These are phyloP conservation scores for Phania funesta DNA, from an alignment of 2,888 invertebrate species.

Conservation along the genomic window DNA sequence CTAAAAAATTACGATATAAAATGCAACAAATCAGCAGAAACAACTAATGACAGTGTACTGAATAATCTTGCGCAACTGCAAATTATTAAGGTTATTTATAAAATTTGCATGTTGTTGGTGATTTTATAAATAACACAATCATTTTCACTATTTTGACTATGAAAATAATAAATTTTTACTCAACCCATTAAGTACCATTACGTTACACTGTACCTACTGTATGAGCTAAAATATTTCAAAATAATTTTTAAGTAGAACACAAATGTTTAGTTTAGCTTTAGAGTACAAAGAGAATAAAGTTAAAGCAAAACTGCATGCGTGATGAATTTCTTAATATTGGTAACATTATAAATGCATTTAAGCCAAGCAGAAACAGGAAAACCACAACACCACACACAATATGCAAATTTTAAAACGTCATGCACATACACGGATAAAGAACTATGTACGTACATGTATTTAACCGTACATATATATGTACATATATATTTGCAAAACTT, in stretches of 20 bases:
- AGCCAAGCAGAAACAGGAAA: neutral
- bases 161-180: neutral
- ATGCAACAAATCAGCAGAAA: neutral
- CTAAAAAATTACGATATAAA: neutral
- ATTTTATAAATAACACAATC: neutral
- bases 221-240: neutral
- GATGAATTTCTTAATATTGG: slow-evolving; percentile 43
- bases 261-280: slow-evolving; percentile 11
- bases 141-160: neutral
- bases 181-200: neutral
- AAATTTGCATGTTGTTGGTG: neutral
- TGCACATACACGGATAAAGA: slow-evolving; percentile 6
- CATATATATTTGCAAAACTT: slow-evolving; percentile 11
- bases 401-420: slow-evolving; percentile 50
- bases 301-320: slow-evolving; percentile 42
- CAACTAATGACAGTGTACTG: neutral
- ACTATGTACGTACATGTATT: neutral
- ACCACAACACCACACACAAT: slow-evolving; percentile 40
- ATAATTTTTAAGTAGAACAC: neutral
- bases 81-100: neutral
- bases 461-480: neutral
- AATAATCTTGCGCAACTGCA: neutral
- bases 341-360: slow-evolving; percentile 45
- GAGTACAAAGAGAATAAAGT: neutral
- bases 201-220: neutral